Conservation (phyloP, 2,113 vertebrate species). For the Serinus canaria region DNA sequence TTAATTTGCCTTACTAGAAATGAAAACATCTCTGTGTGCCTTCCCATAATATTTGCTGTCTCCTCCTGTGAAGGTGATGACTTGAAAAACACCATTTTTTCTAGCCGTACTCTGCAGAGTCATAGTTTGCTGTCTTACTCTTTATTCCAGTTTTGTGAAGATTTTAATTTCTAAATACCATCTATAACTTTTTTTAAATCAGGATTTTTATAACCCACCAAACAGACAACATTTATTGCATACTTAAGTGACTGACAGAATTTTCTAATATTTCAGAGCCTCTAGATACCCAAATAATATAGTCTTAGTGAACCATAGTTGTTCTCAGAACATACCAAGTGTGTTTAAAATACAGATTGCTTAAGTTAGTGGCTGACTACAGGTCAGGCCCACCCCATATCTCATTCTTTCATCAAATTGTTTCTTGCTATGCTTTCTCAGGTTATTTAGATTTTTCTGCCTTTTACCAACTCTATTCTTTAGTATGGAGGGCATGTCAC, state of each 20-base stretch:
- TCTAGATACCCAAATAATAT: not conserved
- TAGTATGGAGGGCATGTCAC: not conserved
- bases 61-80: not conserved
- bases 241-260: not conserved
- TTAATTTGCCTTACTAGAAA: not conserved
- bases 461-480: not conserved
- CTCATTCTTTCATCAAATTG: not conserved
- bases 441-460: not conserved
- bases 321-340: not conserved
- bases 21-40: not conserved
- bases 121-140: not conserved
- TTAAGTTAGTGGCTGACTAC: not conserved
- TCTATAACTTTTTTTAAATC: not conserved
- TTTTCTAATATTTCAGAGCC: not conserved
- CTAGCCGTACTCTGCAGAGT: not conserved
- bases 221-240: not conserved
- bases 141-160: not conserved
- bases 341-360: not conserved
- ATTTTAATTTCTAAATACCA: not conserved
- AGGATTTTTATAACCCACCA: not conserved
- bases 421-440: not conserved
- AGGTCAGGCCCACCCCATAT: not conserved
- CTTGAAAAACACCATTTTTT: not conserved
- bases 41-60: not conserved
- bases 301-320: not conserved